Conservation (phyloP, 2,113 vertebrate species). For the Garra rufa region DNA sequence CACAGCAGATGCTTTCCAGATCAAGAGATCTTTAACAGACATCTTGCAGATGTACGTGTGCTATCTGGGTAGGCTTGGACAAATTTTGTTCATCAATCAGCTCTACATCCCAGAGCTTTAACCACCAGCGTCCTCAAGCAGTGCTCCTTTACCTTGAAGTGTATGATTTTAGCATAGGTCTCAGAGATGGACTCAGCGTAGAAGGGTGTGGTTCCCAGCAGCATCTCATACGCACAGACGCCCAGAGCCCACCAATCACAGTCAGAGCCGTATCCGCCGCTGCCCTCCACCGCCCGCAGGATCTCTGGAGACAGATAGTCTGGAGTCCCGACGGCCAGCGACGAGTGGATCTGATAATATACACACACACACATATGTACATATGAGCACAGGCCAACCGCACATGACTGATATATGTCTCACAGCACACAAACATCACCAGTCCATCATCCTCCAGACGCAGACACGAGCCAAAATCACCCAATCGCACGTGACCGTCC, state of each 20-base stretch:
- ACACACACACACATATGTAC: background rate
- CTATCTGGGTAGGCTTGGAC: too few relatives aligned
- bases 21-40: too few relatives aligned
- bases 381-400: background rate
- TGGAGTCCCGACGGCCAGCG: constrained; percentile 85
- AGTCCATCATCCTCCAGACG: constrained; percentile 79
- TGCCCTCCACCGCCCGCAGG: constrained; percentile 79
- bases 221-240: constrained; percentile 87
- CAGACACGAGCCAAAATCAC: constrained; percentile 87
- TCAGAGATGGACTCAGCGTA: constrained; percentile 83
- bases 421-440: constrained; percentile 66
- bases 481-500: constrained; percentile 82
- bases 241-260: constrained; percentile 93
- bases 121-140: too few relatives aligned
- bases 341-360: constrained; percentile 75
- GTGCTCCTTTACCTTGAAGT: constrained; percentile 71
- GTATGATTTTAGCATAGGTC: constrained; percentile 88
- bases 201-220: constrained; percentile 85
- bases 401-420: background rate
- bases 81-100: too few relatives aligned
- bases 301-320: constrained; percentile 91
- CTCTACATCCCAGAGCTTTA: too few relatives aligned
- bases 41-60: too few relatives aligned
- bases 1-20: too few relatives aligned
- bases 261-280: constrained; percentile 79